Conservation (phyloP, 2,797 vertebrate species). For the Steatocranus sp. region DNA sequence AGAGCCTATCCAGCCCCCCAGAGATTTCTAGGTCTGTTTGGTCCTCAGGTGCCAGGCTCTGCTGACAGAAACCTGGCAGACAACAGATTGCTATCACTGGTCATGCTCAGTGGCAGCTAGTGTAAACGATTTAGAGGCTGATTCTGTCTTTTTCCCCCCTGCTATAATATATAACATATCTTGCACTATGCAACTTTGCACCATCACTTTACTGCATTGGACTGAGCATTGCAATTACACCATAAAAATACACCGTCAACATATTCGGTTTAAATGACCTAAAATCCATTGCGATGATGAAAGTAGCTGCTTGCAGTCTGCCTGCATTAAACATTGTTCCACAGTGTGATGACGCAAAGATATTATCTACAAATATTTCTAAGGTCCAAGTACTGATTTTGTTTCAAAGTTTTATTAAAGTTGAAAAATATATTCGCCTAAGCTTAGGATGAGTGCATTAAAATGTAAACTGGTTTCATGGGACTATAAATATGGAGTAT, state of each 20-base stretch:
- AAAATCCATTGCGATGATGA: background rate
- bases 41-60: constrained; percentile 42
- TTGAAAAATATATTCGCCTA: background rate
- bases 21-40: constrained; percentile 42
- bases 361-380: background rate
- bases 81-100: constrained; percentile 34
- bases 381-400: background rate
- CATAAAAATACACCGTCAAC: background rate
- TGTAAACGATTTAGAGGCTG: constrained; percentile 17
- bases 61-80: constrained; percentile 21
- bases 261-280: background rate
- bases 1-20: constrained; percentile 51
- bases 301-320: background rate
- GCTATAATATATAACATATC: background rate
- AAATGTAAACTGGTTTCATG: constrained; percentile 28
- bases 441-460: constrained; percentile 4
- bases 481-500: constrained; percentile 8
- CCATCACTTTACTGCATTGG: background rate
- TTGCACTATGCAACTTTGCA: background rate
- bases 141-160: background rate
- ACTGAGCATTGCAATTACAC: background rate
- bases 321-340: background rate
- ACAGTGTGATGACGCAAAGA: background rate
- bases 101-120: background rate
- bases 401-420: background rate